These are phyloP conservation scores for Polia nebulosa DNA, from an alignment of 2,888 invertebrate genomes.

Conservation along the genomic window DNA sequence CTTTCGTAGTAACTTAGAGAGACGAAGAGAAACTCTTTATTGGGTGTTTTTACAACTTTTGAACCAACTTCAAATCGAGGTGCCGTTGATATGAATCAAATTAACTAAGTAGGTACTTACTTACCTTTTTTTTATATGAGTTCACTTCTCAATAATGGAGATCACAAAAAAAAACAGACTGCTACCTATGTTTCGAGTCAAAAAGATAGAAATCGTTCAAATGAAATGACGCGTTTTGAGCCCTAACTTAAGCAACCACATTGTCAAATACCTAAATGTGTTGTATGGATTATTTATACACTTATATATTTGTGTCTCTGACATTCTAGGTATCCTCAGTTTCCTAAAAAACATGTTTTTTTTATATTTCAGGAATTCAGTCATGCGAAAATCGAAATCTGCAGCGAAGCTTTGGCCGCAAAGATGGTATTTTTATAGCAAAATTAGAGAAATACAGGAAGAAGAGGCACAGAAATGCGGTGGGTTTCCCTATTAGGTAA, in stretches of 20 bases:
- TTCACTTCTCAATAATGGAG: too few species aligned
- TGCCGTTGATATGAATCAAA: not conserved
- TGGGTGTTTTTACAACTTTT: not conserved
- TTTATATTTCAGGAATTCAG: slow-evolving; percentile 75
- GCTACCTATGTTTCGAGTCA: too few species aligned
- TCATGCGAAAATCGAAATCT: slow-evolving; percentile 79
- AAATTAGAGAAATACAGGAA: slow-evolving; percentile 81
- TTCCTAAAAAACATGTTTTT: too few species aligned
- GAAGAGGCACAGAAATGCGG: slow-evolving; percentile 85
- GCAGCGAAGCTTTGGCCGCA: slow-evolving; percentile 84
- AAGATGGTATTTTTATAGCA: slow-evolving; percentile 84
- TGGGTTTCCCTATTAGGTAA: slow-evolving; percentile 38
- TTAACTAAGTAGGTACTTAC: too few species aligned
- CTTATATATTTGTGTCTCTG: too few species aligned
- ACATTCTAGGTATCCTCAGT: too few species aligned
- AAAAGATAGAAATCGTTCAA: too few species aligned
- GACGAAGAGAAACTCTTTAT: not conserved
- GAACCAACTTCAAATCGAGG: not conserved
- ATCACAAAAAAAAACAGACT: too few species aligned
- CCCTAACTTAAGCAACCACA: too few species aligned
- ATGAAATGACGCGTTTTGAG: too few species aligned
- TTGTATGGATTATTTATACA: too few species aligned
- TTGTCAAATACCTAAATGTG: too few species aligned
- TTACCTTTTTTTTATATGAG: not conserved
- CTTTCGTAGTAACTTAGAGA: not conserved